Evolutionary conservation across 2,888 invertebrate species (phyloP).

Genomic region (Falcaria lacertinaria): DNA sequence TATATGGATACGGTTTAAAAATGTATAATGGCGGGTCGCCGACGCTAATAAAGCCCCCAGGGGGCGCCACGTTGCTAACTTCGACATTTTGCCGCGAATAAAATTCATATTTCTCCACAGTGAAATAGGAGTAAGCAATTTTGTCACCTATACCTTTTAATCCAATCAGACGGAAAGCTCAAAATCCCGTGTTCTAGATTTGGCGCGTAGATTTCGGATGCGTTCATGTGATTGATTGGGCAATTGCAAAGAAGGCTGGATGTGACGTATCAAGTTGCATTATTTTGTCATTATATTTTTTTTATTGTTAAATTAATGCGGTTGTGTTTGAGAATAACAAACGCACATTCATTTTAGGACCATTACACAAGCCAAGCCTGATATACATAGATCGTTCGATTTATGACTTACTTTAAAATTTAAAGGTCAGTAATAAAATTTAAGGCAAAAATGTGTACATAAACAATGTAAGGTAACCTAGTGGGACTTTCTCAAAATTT

Average conservation of each 20-base stretch:
- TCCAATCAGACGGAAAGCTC: constrained; percentile 8
- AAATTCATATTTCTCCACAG: constrained; percentile 28
- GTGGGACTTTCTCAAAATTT: no score
- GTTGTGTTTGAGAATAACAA: no score
- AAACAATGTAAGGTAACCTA: no score
- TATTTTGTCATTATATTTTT: constrained; percentile 37
- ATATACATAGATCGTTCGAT: no score
- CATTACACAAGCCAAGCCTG: no score
- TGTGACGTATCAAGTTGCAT: constrained; percentile 31
- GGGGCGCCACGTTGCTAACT: constrained; percentile 38
- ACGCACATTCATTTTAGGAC: no score
- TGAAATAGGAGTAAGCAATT: constrained; percentile 1
- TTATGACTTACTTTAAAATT: no score
- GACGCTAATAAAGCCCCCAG: constrained; percentile 72
- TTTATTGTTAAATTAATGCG: no score
- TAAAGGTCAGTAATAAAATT: no score
- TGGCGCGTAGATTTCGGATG: constrained; percentile 19
- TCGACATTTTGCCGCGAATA: constrained; percentile 45
- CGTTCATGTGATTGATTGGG: constrained; percentile 52
- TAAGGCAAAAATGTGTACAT: no score
- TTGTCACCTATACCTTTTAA: background rate
- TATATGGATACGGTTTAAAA: constrained; percentile 80
- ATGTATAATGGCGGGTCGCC: constrained; percentile 72
- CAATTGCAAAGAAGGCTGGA: constrained; percentile 40
- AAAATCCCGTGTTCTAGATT: constrained; percentile 16